Evolutionary conservation across 1,140 invertebrate genomes (phyloP).

Genomic region (Chironomus striatipennis): DNA sequence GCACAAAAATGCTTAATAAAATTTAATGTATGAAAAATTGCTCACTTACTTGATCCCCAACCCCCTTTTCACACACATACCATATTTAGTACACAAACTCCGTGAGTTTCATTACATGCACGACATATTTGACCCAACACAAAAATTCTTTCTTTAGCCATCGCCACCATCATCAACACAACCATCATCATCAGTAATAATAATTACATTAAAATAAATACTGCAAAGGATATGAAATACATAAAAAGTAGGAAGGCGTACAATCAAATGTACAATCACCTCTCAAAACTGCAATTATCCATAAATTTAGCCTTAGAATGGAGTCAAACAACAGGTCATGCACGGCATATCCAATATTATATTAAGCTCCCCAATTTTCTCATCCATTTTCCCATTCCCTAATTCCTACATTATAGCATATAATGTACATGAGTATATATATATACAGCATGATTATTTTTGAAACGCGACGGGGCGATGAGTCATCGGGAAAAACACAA

Average conservation of each 20-base stretch:
- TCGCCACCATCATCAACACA: not conserved
- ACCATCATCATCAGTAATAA: not conserved
- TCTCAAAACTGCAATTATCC: constrained; percentile 8
- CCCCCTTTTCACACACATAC: too few relatives aligned
- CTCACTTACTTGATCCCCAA: too few relatives aligned
- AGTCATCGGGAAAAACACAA: constrained; percentile 20
- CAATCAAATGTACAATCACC: constrained; percentile 18
- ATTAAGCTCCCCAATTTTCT: not conserved
- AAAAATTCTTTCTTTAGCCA: not conserved
- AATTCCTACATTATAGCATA: too few relatives aligned
- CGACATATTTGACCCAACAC: not conserved
- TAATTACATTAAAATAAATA: not conserved
- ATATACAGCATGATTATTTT: not conserved
- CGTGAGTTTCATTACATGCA: not conserved
- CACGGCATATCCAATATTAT: not conserved
- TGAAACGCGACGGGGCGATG: not conserved
- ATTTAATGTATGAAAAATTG: too few relatives aligned
- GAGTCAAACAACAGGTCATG: constrained; percentile 21
- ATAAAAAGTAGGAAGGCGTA: not conserved
- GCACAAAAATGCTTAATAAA: too few relatives aligned
- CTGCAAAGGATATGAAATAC: too few relatives aligned
- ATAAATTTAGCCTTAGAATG: not conserved
- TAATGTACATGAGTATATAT: not conserved
- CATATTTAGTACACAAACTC: too few relatives aligned
- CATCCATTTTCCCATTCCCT: not conserved